These are phyloP conservation scores for Drosophila obscura DNA, from an alignment of 1,140 invertebrate genomes.

Conservation along the genomic window DNA sequence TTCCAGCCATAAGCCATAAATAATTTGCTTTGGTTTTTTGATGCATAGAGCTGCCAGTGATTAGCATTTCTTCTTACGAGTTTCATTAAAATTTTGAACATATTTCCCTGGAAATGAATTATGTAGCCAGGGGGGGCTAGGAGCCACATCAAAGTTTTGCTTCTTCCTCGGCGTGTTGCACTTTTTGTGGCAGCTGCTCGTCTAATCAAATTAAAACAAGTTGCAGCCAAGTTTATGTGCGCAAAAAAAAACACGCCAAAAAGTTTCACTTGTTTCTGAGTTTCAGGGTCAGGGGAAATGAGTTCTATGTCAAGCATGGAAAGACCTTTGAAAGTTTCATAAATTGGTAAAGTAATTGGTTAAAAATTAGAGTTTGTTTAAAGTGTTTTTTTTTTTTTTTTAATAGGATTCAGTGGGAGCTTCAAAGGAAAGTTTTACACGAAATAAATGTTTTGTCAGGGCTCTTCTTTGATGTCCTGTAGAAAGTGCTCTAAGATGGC, in stretches of 20 bases:
- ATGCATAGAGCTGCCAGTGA: background rate
- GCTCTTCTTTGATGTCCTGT: no score
- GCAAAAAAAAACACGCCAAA: conserved; percentile 28
- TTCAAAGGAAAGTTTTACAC: no score
- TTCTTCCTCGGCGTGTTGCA: conserved; percentile 30
- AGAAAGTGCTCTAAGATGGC: no score
- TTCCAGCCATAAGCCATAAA: conserved; percentile 13
- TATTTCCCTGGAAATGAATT: conserved; percentile 39
- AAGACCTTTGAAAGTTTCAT: conserved; percentile 13
- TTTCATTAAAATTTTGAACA: background rate
- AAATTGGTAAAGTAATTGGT: conserved; percentile 3
- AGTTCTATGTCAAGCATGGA: conserved; percentile 17
- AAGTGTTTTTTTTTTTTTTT: conserved; percentile 10
- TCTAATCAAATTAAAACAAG: conserved; percentile 67
- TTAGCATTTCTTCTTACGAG: background rate
- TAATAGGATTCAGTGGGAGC: background rate
- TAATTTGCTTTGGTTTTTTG: conserved; percentile 28
- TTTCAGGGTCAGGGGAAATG: conserved; percentile 35
- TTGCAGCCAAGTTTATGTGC: conserved; percentile 39
- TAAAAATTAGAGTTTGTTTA: background rate
- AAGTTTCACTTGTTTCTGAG: conserved; percentile 45
- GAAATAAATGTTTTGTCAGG: no score
- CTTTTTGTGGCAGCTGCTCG: conserved; percentile 35
- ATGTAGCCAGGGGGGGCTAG: conserved; percentile 6
- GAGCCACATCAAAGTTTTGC: conserved; percentile 13